phyloP scores from a whole-genome alignment of 2,888 invertebrate species.

The Drymonia ruficornis region DNA sequence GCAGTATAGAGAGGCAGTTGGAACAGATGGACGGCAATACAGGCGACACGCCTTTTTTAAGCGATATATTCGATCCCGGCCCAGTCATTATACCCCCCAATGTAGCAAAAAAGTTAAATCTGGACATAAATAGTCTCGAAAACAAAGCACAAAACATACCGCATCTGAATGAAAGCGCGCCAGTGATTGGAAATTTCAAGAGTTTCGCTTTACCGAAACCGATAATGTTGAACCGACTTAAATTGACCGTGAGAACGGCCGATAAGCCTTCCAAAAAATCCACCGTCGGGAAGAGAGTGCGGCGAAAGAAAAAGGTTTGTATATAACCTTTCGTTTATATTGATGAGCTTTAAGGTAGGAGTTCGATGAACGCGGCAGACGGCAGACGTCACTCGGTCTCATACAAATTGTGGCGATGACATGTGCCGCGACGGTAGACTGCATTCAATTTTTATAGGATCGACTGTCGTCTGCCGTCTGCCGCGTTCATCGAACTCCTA shows the following conservation, averaged over 20 bases:
- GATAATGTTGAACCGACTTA: conserved; percentile 75
- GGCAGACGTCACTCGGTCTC: no score
- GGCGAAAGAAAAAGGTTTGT: conserved; percentile 75
- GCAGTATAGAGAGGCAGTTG: conserved; percentile 70
- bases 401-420: no score
- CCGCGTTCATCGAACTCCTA: no score
- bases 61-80: conserved; percentile 79
- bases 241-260: conserved; percentile 66
- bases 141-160: conserved; percentile 45
- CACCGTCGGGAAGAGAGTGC: conserved; percentile 53
- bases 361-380: no score
- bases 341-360: no score
- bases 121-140: conserved; percentile 56
- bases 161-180: conserved; percentile 61
- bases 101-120: conserved; percentile 61
- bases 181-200: conserved; percentile 79
- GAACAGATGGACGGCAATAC: conserved; percentile 66
- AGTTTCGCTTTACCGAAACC: conserved; percentile 82
- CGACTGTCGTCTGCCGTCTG: no score
- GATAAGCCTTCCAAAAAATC: conserved; percentile 60
- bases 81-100: conserved; percentile 62
- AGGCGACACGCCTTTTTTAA: conserved; percentile 76
- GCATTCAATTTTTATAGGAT: no score
- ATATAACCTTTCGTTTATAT: conserved; percentile 26
- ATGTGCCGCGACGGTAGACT: no score